Percentiles rank a stretch among this genome's conserved stretches.
Conservation (phyloP, 92 coral and sea anemone genomes). For the Porites divaricata region DNA sequence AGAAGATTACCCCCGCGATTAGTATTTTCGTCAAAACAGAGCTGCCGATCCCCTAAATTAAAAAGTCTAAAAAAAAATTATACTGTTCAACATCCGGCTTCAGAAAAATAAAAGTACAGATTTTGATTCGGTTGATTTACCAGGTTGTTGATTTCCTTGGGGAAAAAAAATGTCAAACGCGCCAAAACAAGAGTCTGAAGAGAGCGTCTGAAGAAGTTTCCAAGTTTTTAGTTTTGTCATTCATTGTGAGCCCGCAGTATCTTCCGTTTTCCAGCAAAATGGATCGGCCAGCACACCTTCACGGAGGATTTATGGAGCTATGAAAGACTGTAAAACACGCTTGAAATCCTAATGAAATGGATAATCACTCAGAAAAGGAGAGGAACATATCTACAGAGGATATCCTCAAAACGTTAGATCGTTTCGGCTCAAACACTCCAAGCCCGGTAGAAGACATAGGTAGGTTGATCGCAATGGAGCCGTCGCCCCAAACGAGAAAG, state of each 20-base stretch:
- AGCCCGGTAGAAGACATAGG: slow-evolving; percentile 38
- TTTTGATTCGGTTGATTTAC: too few species aligned
- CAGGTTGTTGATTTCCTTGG: too few species aligned
- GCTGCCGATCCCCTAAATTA: too few species aligned
- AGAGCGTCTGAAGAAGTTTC: too few species aligned
- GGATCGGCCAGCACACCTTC: not conserved
- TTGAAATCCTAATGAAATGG: slow-evolving; percentile 46
- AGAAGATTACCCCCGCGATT: too few species aligned
- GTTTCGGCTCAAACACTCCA: slow-evolving; percentile 59
- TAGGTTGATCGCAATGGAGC: not conserved
- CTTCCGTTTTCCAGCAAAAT: not conserved
- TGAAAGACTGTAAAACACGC: not conserved
- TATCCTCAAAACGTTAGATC: slow-evolving; percentile 64
- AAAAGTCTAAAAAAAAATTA: too few species aligned
- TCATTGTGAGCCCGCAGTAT: not conserved
- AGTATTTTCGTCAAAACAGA: too few species aligned
- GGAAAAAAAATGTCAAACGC: too few species aligned
- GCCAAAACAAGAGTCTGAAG: too few species aligned
- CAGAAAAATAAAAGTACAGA: too few species aligned
- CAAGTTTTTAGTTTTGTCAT: not conserved
- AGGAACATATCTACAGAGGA: slow-evolving; percentile 60
- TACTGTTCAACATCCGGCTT: too few species aligned
- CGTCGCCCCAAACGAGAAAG: not conserved
- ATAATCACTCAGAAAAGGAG: slow-evolving; percentile 31
- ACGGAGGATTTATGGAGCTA: not conserved